A percentile compares a stretch with the other conserved stretches of the same genome.
Conservation (phyloP, 37 sponge, comb jelly and placozoan species). For the Lycopodina hypogea region DNA sequence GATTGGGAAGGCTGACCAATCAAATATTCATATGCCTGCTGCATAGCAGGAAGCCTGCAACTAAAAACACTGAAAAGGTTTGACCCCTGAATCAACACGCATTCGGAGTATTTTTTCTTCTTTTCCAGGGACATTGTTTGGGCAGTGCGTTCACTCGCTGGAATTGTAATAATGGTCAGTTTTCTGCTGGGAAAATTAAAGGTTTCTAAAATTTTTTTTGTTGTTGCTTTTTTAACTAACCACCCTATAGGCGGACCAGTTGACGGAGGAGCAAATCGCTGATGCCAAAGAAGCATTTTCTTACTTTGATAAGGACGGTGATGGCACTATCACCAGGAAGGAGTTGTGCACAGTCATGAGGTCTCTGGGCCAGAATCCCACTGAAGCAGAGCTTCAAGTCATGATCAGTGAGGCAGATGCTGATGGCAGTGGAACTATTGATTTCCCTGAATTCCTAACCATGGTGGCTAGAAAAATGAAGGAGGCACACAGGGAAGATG, state of each 20-base stretch:
- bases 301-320: slow-evolving; percentile 99
- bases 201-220: not conserved
- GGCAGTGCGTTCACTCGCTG: too few species aligned
- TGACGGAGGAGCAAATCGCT: slow-evolving; percentile 94
- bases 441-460: slow-evolving; percentile 97
- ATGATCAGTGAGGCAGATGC: slow-evolving; percentile 99
- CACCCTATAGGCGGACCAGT: slow-evolving; percentile 88
- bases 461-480: slow-evolving; percentile 99
- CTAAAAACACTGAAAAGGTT: not conserved
- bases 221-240: too few species aligned
- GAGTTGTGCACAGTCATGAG: slow-evolving; percentile 99
- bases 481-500: slow-evolving; percentile 96
- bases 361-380: slow-evolving; percentile 99
- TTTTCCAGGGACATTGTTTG: too few species aligned
- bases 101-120: too few species aligned
- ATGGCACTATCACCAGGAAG: slow-evolving; percentile 98
- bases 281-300: slow-evolving; percentile 99
- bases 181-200: not conserved
- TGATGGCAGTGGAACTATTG: slow-evolving; percentile 99
- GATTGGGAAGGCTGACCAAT: slow-evolving; percentile 51
- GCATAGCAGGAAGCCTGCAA: slow-evolving; percentile 42
- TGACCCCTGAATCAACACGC: too few species aligned
- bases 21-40: slow-evolving; percentile 22
- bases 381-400: slow-evolving; percentile 98
- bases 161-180: not conserved